These are phyloP conservation scores for Poliocrania exsul DNA, from an alignment of 2,797 vertebrate genomes.

Conservation along the genomic window DNA sequence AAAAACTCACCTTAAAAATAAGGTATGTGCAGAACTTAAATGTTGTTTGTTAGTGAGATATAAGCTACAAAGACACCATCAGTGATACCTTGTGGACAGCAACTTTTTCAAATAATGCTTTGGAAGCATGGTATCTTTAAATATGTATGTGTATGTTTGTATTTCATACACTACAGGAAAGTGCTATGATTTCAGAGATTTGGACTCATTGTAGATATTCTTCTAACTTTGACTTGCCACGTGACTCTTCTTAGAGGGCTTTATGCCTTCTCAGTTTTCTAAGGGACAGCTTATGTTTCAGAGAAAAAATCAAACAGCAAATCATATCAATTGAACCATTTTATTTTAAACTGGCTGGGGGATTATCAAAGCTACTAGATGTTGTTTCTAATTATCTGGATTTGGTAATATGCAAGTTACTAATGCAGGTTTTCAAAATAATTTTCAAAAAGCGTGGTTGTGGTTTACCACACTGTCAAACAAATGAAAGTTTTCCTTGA, in stretches of 20 bases:
- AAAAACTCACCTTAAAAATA: background rate
- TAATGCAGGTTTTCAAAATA: constrained; percentile 23
- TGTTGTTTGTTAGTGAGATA: background rate
- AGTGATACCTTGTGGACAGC: background rate
- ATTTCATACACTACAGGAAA: background rate
- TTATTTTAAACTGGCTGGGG: background rate
- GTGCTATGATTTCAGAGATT: background rate
- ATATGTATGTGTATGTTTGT: background rate
- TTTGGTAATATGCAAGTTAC: background rate
- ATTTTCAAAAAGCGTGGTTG: background rate
- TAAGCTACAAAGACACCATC: background rate
- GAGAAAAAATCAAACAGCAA: background rate
- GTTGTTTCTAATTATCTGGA: constrained; percentile 6
- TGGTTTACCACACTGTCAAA: constrained; percentile 17
- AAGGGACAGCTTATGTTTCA: background rate
- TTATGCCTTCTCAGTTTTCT: background rate
- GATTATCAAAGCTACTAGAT: background rate
- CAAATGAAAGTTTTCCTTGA: background rate
- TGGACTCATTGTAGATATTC: background rate
- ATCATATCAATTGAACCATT: background rate
- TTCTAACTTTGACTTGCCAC: background rate
- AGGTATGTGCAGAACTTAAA: background rate
- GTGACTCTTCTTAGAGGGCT: background rate
- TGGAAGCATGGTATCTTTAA: background rate
- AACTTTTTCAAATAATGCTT: background rate